phyloP scores from a whole-genome alignment of 1,140 invertebrate species.

The Carcinoscorpius rotundicauda region DNA sequence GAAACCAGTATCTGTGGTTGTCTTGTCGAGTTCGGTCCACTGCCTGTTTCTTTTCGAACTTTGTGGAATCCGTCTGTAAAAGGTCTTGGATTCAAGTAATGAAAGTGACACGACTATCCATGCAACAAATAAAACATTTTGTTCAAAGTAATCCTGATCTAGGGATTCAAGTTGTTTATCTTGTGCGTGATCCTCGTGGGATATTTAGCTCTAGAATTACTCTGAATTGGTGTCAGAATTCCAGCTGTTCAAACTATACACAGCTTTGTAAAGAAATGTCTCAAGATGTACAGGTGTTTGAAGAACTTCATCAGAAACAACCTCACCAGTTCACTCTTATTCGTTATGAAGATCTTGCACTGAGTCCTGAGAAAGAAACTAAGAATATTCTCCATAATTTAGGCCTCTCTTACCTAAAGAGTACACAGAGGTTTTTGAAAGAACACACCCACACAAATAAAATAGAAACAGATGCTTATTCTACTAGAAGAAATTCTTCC shows the following conservation, averaged over 20 bases:
- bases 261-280: constrained; percentile 67
- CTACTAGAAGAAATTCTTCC: constrained; percentile 17
- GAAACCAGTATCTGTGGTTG: constrained; percentile 21
- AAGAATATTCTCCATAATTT: constrained; percentile 62
- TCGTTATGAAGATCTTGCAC: constrained; percentile 64
- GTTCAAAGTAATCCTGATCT: constrained; percentile 9
- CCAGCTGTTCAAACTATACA: constrained; percentile 63
- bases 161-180: constrained; percentile 51
- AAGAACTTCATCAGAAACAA: constrained; percentile 49
- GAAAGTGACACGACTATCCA: constrained; percentile 20
- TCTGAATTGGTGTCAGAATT: constrained; percentile 67
- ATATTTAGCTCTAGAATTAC: constrained; percentile 72
- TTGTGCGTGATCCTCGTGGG: constrained; percentile 72
- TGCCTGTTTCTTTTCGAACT: constrained; percentile 17
- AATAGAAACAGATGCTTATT: constrained; percentile 18
- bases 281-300: constrained; percentile 47
- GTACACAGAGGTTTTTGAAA: constrained; percentile 18
- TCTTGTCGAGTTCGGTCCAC: constrained; percentile 18
- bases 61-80: constrained; percentile 15
- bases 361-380: constrained; percentile 55
- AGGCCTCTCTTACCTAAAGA: constrained; percentile 37
- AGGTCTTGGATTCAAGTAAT: constrained; percentile 20
- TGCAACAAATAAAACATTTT: constrained; percentile 13
- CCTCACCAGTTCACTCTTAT: constrained; percentile 44
- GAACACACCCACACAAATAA: constrained; percentile 16